phyloP scores from a whole-genome alignment of 2,113 vertebrate genomes.

The Bos taurus region ARS-UCD2.0 NC_037339.1:4038501-4039000 shows the following conservation, averaged over 20 bases:
- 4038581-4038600: background rate
- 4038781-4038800: background rate
- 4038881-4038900: background rate
- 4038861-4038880: background rate
- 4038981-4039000: background rate
- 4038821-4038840: background rate
- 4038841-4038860: background rate
- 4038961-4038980: background rate
- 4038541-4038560: background rate
- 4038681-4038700: background rate
- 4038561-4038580: background rate
- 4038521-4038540: background rate
- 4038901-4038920: background rate
- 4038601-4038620: background rate
- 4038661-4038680: background rate
- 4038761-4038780: background rate
- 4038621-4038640: background rate
- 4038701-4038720: background rate
- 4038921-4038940: fast-evolving
- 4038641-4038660: background rate
- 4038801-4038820: background rate
- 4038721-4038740: background rate
- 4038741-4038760: background rate
- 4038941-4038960: background rate
- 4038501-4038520: too few relatives aligned